Evolutionary conservation across 2,113 vertebrate genomes (phyloP), one percentile per base, ranked within the genome.

Genomic region (Empidonax traillii): DNA sequence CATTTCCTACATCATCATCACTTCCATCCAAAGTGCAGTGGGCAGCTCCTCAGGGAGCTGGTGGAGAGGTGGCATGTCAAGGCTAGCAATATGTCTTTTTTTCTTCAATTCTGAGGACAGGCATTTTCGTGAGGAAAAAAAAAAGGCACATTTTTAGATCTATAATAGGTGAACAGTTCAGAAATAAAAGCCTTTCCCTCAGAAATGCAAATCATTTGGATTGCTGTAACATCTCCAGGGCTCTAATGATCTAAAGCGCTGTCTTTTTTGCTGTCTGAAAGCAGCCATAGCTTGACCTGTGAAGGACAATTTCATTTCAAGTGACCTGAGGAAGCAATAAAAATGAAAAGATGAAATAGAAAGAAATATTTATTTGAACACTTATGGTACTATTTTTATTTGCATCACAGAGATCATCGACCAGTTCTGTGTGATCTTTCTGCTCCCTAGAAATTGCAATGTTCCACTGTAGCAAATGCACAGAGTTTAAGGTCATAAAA

Each of bases 231-330:
- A 63, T 66, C 73, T 89, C 73, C 79, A 33, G 63, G 55, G 71
- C 59, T 77, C 62, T 92, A 69, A 90, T 49, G 63, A 81, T 79
- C 78, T 87, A 80, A 94, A 89, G 67, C 49, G 41, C 61, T 69
- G 58, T 25, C 69, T 82, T 78, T 69, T 86, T 67, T 74, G 25
- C 78, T 80, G 22, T 33, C 79, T 84, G 88, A 93, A 86, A 89
- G 80, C 35, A 94, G 68, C 62, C 0, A 3, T 39, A 76, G 68
- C 77, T 83, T 96, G 89, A 90, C 85, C 74, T 93, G 43, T 78
- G 91, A 96, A 89, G 91, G 68, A 79, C 90, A 94, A 93, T 92
- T 92, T 92, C 52, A 75, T 91, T 95, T 93, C 90, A 86, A 91
- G 67, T 91, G 83, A 94, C 88, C 77, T 39, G 19, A 31, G 30